These are phyloP conservation scores for Apodemia mormo DNA, from an alignment of 2,888 invertebrate species.

Conservation along the genomic window DNA sequence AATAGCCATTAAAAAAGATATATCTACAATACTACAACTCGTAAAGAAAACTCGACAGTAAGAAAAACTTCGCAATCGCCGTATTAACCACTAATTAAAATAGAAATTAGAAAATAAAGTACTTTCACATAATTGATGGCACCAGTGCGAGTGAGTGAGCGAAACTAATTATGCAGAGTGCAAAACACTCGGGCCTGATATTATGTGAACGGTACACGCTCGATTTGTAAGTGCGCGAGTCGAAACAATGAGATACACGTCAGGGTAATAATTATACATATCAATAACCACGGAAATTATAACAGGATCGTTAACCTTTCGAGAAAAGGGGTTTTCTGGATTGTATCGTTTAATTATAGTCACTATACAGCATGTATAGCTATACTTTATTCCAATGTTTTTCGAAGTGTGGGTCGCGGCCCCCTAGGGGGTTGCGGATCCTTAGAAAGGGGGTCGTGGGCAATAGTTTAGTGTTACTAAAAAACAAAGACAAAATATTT, in stretches of 20 bases:
- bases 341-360: not conserved
- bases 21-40: not conserved
- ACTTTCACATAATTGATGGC: conserved; percentile 65
- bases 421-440: too few relatives aligned
- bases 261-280: conserved; percentile 24
- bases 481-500: too few relatives aligned
- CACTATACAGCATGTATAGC: not conserved
- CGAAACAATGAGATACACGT: conserved; percentile 23
- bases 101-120: conserved; percentile 58
- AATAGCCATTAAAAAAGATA: not conserved
- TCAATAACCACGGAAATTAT: conserved; percentile 6
- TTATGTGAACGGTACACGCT: conserved; percentile 35
- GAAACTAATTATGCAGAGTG: conserved; percentile 61
- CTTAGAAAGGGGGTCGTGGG: too few relatives aligned
- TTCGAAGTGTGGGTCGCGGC: too few relatives aligned
- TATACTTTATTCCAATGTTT: too few relatives aligned
- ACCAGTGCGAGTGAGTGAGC: conserved; percentile 51
- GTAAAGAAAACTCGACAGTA: conserved; percentile 5
- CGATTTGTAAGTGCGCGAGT: conserved; percentile 22
- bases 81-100: conserved; percentile 47
- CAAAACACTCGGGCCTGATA: conserved; percentile 39
- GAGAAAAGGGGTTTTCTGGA: not conserved
- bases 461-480: too few relatives aligned
- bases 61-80: conserved; percentile 34
- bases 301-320: conserved; percentile 1